Evolutionary conservation across 2,888 invertebrate species (phyloP), one percentile per base, ranked within the genome.

Genomic region (Caenorhabditis uteleia): DNA sequence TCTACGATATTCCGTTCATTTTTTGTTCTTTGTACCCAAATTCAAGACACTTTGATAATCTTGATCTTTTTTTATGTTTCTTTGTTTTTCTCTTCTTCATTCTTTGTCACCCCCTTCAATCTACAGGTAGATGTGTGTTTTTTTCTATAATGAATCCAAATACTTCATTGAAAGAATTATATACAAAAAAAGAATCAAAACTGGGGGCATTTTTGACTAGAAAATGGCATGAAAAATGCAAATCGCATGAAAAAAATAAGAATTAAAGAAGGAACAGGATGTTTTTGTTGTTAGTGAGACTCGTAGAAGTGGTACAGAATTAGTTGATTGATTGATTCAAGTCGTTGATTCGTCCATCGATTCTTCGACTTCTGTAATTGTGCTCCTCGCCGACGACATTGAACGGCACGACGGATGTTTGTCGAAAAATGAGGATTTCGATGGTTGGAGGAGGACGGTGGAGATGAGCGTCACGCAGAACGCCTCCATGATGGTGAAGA

Each of bases 391-490:
- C 3, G 68, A 68, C 20, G 66, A 53, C 57, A 73, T 68, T 38
- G 68, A 69, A 10, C 75, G 65, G 40, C 72, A 72, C 18, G 60
- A 60, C 10, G 75, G 75, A 54, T 75, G 75, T 45, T 74, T 74
- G 50, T 75, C 75, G 66, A 75, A 75, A 53, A 75, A 70, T 14
- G 75, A 68, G 2, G 73, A 70, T 48, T 69, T 70, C 23, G 73
- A 75, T n/a, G 75, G 75, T 55, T 75, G 75, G 31, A 80, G 70
- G n/a, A 80, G 68, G 8, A 77, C 65, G 1, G 79, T 78, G 8
- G 79, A 74, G 46, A 80, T 74, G 5, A 80, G 48, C n/a, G 77
- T 76, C 20, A 80, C 78, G 45, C 75, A 57, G 58, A 80, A 79
- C n/a, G 79, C 72, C 53, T 79, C 80, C 45, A 77, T 51, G 20